Conservation (phyloP, 2,113 vertebrate genomes). For the Sylvicapra grimmia region DNA sequence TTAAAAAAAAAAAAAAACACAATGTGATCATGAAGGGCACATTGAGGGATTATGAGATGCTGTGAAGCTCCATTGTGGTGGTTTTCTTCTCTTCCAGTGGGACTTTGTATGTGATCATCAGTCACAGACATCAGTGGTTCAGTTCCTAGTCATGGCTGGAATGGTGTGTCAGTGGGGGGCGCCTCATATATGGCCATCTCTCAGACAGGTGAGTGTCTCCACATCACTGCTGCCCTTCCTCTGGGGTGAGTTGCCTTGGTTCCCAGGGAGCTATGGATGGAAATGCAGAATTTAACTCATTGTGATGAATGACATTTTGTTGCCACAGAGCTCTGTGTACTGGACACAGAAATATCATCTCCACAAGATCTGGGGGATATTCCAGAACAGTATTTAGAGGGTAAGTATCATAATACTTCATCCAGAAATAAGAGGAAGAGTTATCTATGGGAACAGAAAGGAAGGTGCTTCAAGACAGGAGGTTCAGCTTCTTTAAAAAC, state of each 20-base stretch:
- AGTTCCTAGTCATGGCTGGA: not conserved
- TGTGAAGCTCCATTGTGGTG: not conserved
- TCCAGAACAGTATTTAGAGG: not conserved
- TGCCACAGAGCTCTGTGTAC: not conserved
- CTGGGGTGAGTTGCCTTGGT: not conserved
- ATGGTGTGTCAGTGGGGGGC: fast-evolving
- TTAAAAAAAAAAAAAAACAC: not conserved
- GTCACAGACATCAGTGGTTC: not conserved
- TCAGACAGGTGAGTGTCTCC: not conserved
- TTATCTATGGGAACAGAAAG: not conserved
- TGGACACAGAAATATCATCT: not conserved
- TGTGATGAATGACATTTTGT: not conserved
- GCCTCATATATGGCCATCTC: not conserved
- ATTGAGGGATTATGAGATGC: not conserved
- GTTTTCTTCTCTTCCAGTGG: not conserved
- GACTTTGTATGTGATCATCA: not conserved
- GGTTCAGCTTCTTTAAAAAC: not conserved
- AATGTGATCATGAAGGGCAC: not conserved
- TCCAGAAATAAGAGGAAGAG: not conserved
- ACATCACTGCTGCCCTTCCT: not conserved
- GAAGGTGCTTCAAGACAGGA: not conserved
- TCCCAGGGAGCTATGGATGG: not conserved
- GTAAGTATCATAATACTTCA: not conserved
- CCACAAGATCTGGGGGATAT: not conserved
- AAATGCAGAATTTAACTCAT: not conserved